Base-by-base conservation (phyloP, 1,140 invertebrate genomes). In the Whitmania pigra region DNA sequence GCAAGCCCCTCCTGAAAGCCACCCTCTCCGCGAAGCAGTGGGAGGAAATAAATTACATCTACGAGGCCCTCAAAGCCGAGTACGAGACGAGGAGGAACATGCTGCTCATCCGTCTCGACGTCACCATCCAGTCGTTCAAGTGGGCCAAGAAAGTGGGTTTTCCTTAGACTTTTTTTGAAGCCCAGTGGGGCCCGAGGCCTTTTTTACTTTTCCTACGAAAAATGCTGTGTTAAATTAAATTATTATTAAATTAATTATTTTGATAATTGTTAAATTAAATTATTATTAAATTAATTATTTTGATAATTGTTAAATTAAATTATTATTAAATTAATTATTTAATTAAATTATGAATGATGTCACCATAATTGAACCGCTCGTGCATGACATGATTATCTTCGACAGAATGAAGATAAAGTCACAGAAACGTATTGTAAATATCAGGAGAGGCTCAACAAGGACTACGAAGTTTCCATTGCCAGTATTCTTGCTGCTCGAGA, bases 91-190 rank as follows among this genome's bases (percentile, higher is more conserved):
- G 93, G 73, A 83, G 92, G 72, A 88, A 94, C 79, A 92, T 93
- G 86, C 86, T 97, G 74, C 81, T 95, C 1, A 93, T 92, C 73
- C 85, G 94, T 69, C 81, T 96, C 57, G 93, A 97, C 83, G 93
- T 94, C 54, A 97, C 94, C 5, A 87, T 97, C 77, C 90, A 93
- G 81, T 95, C 92, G 29, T 97, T 96, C 82, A 78, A 78, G 88
- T 96, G 92, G 92, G 92, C 91, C 0, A 91, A 93, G 60, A 87
- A 87, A 72, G 81, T 27, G 54, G 6, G 22, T 2, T 31, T 27
- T 20, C 17, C 20, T n/a, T 13, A 6, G 31, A 36, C 31, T 25
- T 15, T 31, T 18, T n/a, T n/a, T n/a, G n/a, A n/a, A n/a, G n/a
- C n/a, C n/a, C n/a, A n/a, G n/a, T n/a, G n/a, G n/a, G n/a, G 25